phyloP scores from a whole-genome alignment of 2,113 vertebrate species.

The Syrmaticus mikado region DNA sequence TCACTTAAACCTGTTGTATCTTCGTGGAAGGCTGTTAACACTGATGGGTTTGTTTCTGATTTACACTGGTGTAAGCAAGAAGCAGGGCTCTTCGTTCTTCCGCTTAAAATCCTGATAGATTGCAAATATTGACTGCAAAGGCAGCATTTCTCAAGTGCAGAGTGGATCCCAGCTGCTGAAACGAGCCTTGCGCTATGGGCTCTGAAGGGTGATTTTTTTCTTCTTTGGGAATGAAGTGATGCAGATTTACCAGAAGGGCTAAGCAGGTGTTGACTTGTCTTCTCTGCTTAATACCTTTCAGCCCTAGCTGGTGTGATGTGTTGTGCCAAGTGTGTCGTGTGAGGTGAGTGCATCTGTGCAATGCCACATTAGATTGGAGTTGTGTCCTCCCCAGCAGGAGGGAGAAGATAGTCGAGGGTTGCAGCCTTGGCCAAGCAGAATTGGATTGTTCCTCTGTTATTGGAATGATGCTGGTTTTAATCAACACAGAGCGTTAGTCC shows the following conservation, averaged over 20 bases:
- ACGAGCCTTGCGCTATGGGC: rapidly evolving
- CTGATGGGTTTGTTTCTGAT: slow-evolving; percentile 16
- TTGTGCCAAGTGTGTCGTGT: background rate
- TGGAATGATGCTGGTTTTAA: background rate
- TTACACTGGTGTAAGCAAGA: background rate
- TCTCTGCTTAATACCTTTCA: background rate
- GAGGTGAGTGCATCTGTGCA: background rate
- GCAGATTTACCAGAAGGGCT: background rate
- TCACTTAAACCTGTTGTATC: slow-evolving; percentile 11
- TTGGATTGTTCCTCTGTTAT: background rate
- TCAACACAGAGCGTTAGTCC: background rate
- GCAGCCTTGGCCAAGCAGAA: background rate
- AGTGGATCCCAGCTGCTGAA: background rate
- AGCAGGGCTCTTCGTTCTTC: background rate
- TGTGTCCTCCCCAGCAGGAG: background rate
- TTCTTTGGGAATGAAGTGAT: background rate
- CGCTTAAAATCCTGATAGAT: background rate
- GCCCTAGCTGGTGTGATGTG: background rate
- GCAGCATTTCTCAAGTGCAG: background rate
- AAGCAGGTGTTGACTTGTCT: background rate
- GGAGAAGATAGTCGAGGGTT: background rate
- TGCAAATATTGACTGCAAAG: background rate
- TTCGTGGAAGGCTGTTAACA: background rate
- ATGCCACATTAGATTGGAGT: background rate
- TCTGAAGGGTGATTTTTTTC: background rate